Evolutionary conservation across 2,888 invertebrate genomes (phyloP), one percentile per base, ranked within the genome.

Genomic region (Dryocosmus kuriphilus): DNA sequence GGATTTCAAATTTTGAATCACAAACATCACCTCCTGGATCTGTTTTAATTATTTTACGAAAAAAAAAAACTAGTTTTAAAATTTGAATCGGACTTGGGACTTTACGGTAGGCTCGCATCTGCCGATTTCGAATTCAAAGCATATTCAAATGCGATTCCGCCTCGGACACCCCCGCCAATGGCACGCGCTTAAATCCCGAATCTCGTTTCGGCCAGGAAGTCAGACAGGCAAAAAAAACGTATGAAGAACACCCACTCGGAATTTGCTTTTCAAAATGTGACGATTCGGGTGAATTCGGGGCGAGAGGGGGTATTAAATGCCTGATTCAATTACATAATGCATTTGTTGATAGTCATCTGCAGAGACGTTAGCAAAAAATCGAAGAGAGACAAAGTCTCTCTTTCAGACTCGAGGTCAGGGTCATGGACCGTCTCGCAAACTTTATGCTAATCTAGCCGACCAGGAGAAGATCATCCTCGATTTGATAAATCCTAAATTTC

Each of bases 241-340:
- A 16, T 63, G 35, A 35, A 22, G 35, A 35, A 14, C 67, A 46
- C 67, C 71, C 71, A 32, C 71, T 51, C 7, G 27, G 32, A 46
- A 71, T 71, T 71, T 71, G 71, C 71, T 71, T 71, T 71, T 71
- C 51, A 71, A 71, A 71, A 71, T 71, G 11, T 51, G 11, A 27
- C 14, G 11, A 46, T 46, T 19, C 46, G 14, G 11, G 4, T 19
- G 41, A 46, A 41, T 67, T 19, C 41, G 24, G 41, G 16, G 7
- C 8, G 27, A 35, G 38, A 41, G 19, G 46, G 30, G n/a, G 30
- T 30, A 71, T 51, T 46, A 46, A 71, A 46, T 51, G 30, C 27
- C 46, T 14, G 71, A 11, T 51, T 71, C 71, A 71, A 71, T 71
- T 71, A 71, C 71, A 71, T 71, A 71, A 71, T 71, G 46, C 30